A percentile compares a stretch with the other conserved stretches of the same genome.
Conservation (phyloP, 2,888 invertebrate species). For the Tanytarsus gracilentus region DNA sequence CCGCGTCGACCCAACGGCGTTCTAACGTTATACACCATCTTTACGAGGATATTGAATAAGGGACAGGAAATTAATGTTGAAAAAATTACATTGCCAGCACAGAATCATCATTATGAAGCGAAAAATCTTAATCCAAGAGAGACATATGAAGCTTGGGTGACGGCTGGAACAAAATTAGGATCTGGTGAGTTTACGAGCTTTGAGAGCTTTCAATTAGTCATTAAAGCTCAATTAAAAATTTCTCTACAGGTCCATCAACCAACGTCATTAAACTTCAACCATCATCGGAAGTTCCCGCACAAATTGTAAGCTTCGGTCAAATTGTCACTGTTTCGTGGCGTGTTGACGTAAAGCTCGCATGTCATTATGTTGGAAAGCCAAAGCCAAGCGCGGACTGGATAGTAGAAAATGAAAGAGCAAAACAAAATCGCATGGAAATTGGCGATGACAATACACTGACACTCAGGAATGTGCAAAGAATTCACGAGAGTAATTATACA, state of each 20-base stretch:
- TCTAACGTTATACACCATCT: slow-evolving; percentile 53
- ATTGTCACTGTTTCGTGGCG: slow-evolving; percentile 48
- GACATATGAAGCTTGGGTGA: slow-evolving; percentile 53
- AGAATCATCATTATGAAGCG: slow-evolving; percentile 47
- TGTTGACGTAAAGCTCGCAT: slow-evolving; percentile 47
- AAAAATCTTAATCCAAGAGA: slow-evolving; percentile 47
- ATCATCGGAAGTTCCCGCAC: slow-evolving; percentile 37
- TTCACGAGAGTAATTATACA: slow-evolving; percentile 49
- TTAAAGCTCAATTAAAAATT: no score
- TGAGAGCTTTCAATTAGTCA: no score
- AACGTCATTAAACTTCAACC: slow-evolving; percentile 48
- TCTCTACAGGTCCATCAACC: slow-evolving; percentile 50
- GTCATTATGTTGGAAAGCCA: slow-evolving; percentile 48
- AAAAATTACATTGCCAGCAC: slow-evolving; percentile 43
- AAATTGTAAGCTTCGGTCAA: slow-evolving; percentile 49
- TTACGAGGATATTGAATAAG: slow-evolving; percentile 48
- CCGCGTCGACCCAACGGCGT: slow-evolving; percentile 54
- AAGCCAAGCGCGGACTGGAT: slow-evolving; percentile 47
- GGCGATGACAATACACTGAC: slow-evolving; percentile 46
- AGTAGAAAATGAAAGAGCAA: slow-evolving; percentile 42
- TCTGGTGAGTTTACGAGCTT: no score
- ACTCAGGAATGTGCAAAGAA: slow-evolving; percentile 46
- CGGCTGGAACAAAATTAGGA: slow-evolving; percentile 53
- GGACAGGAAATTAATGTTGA: slow-evolving; percentile 47
- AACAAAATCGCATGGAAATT: slow-evolving; percentile 41